phyloP scores from a whole-genome alignment of 2,113 vertebrate species.

The Heterochromis multidens region DNA sequence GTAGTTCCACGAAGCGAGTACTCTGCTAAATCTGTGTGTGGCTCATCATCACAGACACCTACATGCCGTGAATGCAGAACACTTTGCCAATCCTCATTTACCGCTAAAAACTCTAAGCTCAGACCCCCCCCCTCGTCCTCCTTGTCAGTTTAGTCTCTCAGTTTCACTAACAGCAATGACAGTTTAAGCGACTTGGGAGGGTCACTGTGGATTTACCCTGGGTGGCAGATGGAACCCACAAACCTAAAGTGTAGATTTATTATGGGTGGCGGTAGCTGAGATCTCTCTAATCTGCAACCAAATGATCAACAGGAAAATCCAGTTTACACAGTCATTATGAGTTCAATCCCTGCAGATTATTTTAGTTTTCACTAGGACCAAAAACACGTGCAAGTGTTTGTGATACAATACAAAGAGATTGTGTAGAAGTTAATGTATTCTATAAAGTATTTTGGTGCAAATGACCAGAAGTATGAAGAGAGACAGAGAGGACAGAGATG shows the following conservation, averaged over 20 bases:
- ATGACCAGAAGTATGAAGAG: not conserved
- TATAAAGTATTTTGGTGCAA: not conserved
- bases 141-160: not conserved
- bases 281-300: conserved; percentile 19
- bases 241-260: not conserved
- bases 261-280: not conserved
- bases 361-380: conserved; percentile 13
- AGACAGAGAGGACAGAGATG: not conserved
- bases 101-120: not conserved
- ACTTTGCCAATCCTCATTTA: conserved; percentile 20
- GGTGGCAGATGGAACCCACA: conserved; percentile 51
- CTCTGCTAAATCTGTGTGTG: conserved; percentile 11
- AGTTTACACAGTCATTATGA: conserved; percentile 15
- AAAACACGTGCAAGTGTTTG: not conserved
- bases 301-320: conserved; percentile 25
- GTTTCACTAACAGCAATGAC: conserved; percentile 3
- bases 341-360: conserved; percentile 37
- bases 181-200: not conserved
- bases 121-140: too few relatives aligned
- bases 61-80: conserved; percentile 8
- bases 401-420: not conserved
- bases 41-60: conserved; percentile 21
- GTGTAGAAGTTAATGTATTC: not conserved
- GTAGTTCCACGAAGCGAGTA: not conserved
- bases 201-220: conserved; percentile 32